Evolutionary conservation across 1,140 invertebrate species (phyloP), one percentile per base, ranked within the genome.

Genomic region (Dendroctonus valens): DNA sequence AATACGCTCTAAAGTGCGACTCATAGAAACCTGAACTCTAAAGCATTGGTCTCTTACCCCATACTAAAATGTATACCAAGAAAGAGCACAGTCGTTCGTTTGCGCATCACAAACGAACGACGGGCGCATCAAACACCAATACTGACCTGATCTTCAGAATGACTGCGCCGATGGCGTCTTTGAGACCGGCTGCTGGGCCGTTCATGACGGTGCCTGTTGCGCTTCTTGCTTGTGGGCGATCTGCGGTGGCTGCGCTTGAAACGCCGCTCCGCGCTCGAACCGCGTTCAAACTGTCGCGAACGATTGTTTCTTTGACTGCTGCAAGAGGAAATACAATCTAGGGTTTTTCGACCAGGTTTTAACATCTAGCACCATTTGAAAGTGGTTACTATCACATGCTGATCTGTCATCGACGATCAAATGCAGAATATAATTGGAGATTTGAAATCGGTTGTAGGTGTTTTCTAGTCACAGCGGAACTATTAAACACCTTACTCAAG

Each of bases 241-340:
- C 85, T 79, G 11, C 84, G 80, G 71, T 85, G 81, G 59, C 83
- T 85, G 7, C 85, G 80, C 59, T 87, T 86, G 77, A 85, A 87
- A 6, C 86, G 82, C 4, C 84, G 79, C 70, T 86, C 85, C 41
- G 82, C 83, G 57, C 82, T 85, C 0, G 83, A 84, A 8, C 84
- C 84, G 8, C 84, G 80, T 63, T 86, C 84, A 75, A 86, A 85
- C 53, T 84, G 82, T 12, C 84, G 79, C 0, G 83, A 85, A 59
- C 85, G 80, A 70, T 86, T 78, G 40, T 82, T 82, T 64, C 85
- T 79, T 74, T 86, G 85, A 57, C 83, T 84, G 69, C 84, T 86
- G 77, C 60, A 82, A 81, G 61, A 59, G 49, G 65, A 67, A 67
- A 72, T 64, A 65, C 68, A 70, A 7, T 26, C 26, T 26, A 26